Base-by-base conservation (phyloP, 2,113 vertebrate genomes). In the Cygnus atratus region DNA sequence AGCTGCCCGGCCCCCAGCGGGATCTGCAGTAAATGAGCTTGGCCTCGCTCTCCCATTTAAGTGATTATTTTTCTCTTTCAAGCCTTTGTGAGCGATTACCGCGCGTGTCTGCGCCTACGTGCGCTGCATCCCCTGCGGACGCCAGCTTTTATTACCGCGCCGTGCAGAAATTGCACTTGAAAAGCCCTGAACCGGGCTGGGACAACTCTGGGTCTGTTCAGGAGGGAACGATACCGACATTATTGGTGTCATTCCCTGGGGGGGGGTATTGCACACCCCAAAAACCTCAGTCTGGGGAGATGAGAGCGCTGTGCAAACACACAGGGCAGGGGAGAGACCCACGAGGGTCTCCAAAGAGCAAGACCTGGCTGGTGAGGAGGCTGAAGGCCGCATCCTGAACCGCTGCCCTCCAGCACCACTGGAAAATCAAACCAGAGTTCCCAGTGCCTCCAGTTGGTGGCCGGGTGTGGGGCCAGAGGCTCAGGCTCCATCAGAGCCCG, bases 261-360 rank as follows among this genome's bases (percentile, higher is more conserved):
- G 16, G 20, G 4, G 39, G 83, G 76, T 67, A 71, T 35, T 80
- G 11, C 67, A 13, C n/a, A 13, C 11, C n/a, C 58, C 10, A 20
- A n/a, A 7, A 88, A 84, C 37, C 0, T 0, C 35, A 0, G 0
- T 3, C 0, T 1, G 22, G 18, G 6, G 52, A 17, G 55, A 9
- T 20, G 3, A 31, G 37, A 58, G 29, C 0, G 1, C 44, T 11
- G 21, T 43, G 79, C 57, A 2, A 6, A n/a, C 35, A 3, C 0
- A 1, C 68, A 48, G 57, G 35, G 6, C 31, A 0, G 0, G 33
- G 37, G 37, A 87, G 44, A 65, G 74, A 57, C 1, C 28, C 41
- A 4, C 5, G 7, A 25, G 6, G 24, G 4, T 5, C 20, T 31
- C 71, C 28, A 20, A 26, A 76, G n/a, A 37, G 31, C 3, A 25